These are phyloP conservation scores for human DNA, from an alignment of 2,113 vertebrate species.

Conservation along the genomic window GRCh38 chr1:159836501-159837000, in stretches of 20 bases:
- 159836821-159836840: not conserved
- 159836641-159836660: not conserved
- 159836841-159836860: not conserved
- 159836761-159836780: not conserved
- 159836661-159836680: not conserved
- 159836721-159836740: not conserved
- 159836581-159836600: not conserved
- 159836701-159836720: not conserved
- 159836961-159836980: not conserved
- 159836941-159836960: not conserved
- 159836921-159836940: not conserved
- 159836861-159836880: not conserved
- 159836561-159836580: not conserved
- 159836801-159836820: not conserved
- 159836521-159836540: not conserved
- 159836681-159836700: not conserved
- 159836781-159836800: not conserved
- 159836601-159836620: not conserved
- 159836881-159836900: not conserved
- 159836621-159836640: not conserved
- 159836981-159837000: not conserved
- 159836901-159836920: not conserved
- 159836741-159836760: not conserved
- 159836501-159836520: not conserved
- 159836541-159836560: not conserved